A percentile compares a stretch with the other conserved stretches of the same genome.
Conservation (phyloP, 23 tunicate species). For the Botrylloides violaceus region DNA sequence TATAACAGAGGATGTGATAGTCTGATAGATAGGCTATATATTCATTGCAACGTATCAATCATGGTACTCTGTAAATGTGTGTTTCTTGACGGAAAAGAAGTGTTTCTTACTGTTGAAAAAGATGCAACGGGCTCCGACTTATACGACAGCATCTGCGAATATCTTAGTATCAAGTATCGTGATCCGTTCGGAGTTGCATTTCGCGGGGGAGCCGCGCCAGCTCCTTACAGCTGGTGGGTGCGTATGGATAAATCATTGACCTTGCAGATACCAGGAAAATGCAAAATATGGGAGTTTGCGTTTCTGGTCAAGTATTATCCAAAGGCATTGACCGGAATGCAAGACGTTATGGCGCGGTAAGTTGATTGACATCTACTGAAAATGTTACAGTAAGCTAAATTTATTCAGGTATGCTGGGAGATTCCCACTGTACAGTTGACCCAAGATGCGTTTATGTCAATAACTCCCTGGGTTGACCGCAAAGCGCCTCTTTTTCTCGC, state of each 20-base stretch:
- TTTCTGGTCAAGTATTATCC: constrained; percentile 73
- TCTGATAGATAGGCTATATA: no score
- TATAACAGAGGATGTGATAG: no score
- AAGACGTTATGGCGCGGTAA: constrained; percentile 29
- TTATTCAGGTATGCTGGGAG: no score
- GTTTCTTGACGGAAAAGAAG: constrained; percentile 64
- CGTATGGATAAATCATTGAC: constrained; percentile 45
- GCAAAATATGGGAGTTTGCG: constrained; percentile 78
- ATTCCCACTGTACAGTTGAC: no score
- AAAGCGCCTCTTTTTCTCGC: no score
- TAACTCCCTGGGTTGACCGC: no score
- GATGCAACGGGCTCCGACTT: constrained; percentile 72
- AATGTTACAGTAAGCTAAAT: no score
- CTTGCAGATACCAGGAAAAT: constrained; percentile 64
- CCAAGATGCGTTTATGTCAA: no score
- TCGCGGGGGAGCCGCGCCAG: constrained; percentile 41
- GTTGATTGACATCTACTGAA: neutral
- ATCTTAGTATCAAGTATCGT: constrained; percentile 35
- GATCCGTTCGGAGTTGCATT: constrained; percentile 48
- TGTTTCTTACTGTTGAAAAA: constrained; percentile 36
- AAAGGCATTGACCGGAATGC: neutral
- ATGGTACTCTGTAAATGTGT: constrained; percentile 61
- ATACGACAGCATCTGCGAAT: constrained; percentile 60
- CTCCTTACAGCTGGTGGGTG: constrained; percentile 81
- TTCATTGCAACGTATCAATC: neutral